These are phyloP conservation scores for Mola mola DNA, from an alignment of 2,113 vertebrate species.

Conservation along the genomic window DNA sequence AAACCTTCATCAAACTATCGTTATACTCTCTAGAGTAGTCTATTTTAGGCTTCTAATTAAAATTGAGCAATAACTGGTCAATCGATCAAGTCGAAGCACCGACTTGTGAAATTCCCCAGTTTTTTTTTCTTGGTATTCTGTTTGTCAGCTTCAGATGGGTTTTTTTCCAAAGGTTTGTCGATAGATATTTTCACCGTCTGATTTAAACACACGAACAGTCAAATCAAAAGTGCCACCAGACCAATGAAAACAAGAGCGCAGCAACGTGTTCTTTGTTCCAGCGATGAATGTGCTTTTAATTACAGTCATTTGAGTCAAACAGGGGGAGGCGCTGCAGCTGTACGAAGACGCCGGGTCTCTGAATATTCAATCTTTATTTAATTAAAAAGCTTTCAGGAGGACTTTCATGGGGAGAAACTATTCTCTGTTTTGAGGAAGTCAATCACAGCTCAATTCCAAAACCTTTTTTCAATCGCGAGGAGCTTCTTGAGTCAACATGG, in stretches of 20 bases:
- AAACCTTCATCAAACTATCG: neutral
- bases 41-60: too few species aligned
- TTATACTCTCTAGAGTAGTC: too few species aligned
- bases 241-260: conserved; percentile 1
- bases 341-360: neutral
- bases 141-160: neutral
- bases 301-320: conserved; percentile 9
- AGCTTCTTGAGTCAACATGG: conserved; percentile 50
- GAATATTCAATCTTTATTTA: conserved; percentile 57
- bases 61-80: too few species aligned
- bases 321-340: conserved; percentile 18
- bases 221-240: neutral
- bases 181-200: too few species aligned
- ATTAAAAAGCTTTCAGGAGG: conserved; percentile 39
- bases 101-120: neutral
- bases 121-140: neutral
- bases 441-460: conserved; percentile 34
- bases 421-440: conserved; percentile 37
- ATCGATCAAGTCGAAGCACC: neutral
- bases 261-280: conserved; percentile 3
- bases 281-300: conserved; percentile 35
- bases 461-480: conserved; percentile 33
- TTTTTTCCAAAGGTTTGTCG: neutral
- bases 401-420: conserved; percentile 18
- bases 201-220: conserved; percentile 13